phyloP scores from a whole-genome alignment of 2,888 invertebrate species.

The Macrophya alboannulata region DNA sequence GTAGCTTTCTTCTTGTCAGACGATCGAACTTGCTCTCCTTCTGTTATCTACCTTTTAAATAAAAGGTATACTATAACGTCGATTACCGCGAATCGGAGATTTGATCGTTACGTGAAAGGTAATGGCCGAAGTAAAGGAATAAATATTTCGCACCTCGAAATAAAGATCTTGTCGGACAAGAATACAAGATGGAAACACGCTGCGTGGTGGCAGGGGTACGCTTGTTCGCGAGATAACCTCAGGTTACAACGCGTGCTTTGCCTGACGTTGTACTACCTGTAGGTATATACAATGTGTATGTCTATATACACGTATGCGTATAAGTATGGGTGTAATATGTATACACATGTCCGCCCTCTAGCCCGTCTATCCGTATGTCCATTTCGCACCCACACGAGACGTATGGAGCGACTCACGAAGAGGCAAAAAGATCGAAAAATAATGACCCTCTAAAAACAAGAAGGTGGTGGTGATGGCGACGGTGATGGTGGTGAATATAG shows the following conservation, averaged over 20 bases:
- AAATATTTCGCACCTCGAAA: constrained; percentile 71
- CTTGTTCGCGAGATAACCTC: constrained; percentile 59
- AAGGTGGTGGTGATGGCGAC: background rate
- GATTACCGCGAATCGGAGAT: background rate
- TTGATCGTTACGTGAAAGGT: constrained; percentile 42
- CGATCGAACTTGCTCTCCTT: background rate
- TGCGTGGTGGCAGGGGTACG: constrained; percentile 68
- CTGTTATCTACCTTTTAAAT: background rate
- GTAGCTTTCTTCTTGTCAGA: background rate
- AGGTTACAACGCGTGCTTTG: constrained; percentile 58
- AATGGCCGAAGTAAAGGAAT: constrained; percentile 60
- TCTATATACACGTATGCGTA: background rate
- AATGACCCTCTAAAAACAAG: constrained; percentile 29
- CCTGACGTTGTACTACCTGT: constrained; percentile 36
- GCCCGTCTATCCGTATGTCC: constrained; percentile 43
- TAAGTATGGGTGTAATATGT: background rate
- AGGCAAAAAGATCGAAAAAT: constrained; percentile 11
- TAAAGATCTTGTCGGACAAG: constrained; percentile 76
- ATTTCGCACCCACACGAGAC: constrained; percentile 54
- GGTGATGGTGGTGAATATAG: background rate
- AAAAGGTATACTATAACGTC: background rate
- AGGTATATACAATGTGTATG: background rate
- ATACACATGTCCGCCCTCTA: constrained; percentile 46
- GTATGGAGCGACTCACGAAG: background rate
- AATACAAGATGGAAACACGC: constrained; percentile 73